These are phyloP conservation scores for Arizona elegans DNA, from an alignment of 2,113 vertebrate genomes.

Conservation along the genomic window DNA sequence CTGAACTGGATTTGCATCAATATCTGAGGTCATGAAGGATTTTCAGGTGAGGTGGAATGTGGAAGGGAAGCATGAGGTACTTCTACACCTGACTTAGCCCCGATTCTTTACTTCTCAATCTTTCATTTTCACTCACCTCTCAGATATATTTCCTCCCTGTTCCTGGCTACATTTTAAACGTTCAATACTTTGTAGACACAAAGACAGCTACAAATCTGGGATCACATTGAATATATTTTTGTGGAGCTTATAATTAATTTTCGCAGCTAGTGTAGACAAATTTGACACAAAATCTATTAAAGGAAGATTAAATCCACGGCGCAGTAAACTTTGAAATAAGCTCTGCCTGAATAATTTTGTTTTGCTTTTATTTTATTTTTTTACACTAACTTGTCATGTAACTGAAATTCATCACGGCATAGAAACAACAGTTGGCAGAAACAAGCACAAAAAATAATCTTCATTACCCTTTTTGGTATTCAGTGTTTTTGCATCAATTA, in stretches of 20 bases:
- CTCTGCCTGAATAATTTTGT: constrained; percentile 17
- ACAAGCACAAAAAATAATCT: constrained; percentile 27
- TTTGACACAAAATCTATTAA: constrained; percentile 55
- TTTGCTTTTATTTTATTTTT: background rate
- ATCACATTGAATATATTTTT: constrained; percentile 45
- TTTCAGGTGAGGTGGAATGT: background rate
- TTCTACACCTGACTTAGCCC: background rate
- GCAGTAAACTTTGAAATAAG: constrained; percentile 35
- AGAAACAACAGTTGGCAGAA: constrained; percentile 36
- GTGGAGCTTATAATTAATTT: constrained; percentile 51
- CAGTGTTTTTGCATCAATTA: constrained; percentile 49
- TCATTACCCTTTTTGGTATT: constrained; percentile 37
- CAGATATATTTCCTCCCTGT: background rate
- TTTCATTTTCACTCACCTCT: background rate
- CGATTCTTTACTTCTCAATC: constrained; percentile 37
- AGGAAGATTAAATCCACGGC: constrained; percentile 43
- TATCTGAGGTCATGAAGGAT: background rate
- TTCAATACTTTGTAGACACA: background rate
- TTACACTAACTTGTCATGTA: constrained; percentile 42
- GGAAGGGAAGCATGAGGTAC: background rate
- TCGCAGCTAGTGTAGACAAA: constrained; percentile 46
- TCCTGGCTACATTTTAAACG: background rate
- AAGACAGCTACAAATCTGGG: constrained; percentile 32
- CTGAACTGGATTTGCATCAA: background rate
- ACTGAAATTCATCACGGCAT: constrained; percentile 36